These are phyloP conservation scores for Stomatorhinus walkeri DNA, from an alignment of 2,797 vertebrate genomes.

Conservation along the genomic window DNA sequence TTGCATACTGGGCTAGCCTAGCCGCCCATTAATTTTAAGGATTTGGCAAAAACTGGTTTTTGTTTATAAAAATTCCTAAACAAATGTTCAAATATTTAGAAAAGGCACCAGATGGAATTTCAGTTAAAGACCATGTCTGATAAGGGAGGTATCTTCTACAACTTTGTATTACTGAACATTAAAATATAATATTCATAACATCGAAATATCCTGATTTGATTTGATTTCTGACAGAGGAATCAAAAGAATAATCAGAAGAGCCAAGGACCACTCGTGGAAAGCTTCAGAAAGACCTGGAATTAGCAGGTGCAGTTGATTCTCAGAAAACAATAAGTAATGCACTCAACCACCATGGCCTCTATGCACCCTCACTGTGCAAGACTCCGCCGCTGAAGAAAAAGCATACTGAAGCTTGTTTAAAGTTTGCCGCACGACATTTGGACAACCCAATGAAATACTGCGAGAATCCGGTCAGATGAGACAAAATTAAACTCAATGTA, in stretches of 20 bases:
- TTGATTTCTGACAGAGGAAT: background rate
- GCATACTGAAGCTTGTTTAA: background rate
- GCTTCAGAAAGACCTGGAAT: background rate
- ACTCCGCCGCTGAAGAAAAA: background rate
- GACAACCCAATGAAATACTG: background rate
- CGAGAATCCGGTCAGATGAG: background rate
- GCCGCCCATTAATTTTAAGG: background rate
- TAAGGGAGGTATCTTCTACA: background rate
- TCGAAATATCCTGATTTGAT: background rate
- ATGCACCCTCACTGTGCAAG: background rate
- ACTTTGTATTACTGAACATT: background rate
- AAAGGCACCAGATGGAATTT: background rate
- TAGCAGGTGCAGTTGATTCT: background rate
- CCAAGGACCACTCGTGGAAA: background rate
- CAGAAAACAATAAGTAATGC: background rate
- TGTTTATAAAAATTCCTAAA: background rate
- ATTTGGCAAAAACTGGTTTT: no score
- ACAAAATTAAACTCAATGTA: background rate
- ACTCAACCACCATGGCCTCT: background rate
- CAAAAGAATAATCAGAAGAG: background rate
- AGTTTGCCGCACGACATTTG: background rate
- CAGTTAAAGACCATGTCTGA: background rate
- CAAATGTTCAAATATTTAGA: background rate
- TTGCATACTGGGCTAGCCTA: background rate
- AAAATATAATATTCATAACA: background rate